Evolutionary conservation across 2,888 invertebrate genomes (phyloP), one percentile per base, ranked within the genome.

Genomic region (Pollenia angustigena): DNA sequence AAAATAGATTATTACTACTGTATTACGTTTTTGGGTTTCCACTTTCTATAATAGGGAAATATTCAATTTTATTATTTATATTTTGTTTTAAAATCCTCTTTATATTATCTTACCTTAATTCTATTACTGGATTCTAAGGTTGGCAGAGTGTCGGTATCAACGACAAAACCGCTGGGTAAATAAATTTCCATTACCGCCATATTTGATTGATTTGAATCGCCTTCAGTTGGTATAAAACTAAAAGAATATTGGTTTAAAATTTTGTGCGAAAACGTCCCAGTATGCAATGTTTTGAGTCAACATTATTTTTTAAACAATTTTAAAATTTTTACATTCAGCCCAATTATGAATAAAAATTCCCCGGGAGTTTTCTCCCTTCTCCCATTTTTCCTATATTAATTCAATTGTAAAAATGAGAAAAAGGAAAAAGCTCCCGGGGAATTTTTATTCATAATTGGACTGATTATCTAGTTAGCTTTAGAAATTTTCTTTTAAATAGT

Each of bases 151-250:
- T 96, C 96, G 89, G 96, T 94, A 90, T 98, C 98, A 0, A 97
- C 97, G 1, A 97, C 95, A 93, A 97, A 99, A 23, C 99, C 98
- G 12, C 98, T 98, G 0, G 98, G 98, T 85, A 99, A 94, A 88
- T 96, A 96, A 0, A 98, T 96, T 91, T 98, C 98, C 95, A 98
- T 96, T 0, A 98, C 96, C 8, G 98, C 97, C 96, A 98, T 96
- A 89, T 98, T 98, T 88, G 93, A 93, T 48, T 91, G 90, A 81
- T 96, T 96, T 44, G 91, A 88, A 85, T 91, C 92, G 14, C 91
- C 92, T 8, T 89, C 89, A 18, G 92, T 91, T 11, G 92, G 91
- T 4, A 93, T 90, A 79, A 92, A 93, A 66, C 93, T 91, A 3
- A 64, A 68, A 69, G 54, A 18, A 60, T 6, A 74, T 32, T 32